phyloP scores from a whole-genome alignment of 2,797 vertebrate species.

The Euphonia xanthogaster region DNA sequence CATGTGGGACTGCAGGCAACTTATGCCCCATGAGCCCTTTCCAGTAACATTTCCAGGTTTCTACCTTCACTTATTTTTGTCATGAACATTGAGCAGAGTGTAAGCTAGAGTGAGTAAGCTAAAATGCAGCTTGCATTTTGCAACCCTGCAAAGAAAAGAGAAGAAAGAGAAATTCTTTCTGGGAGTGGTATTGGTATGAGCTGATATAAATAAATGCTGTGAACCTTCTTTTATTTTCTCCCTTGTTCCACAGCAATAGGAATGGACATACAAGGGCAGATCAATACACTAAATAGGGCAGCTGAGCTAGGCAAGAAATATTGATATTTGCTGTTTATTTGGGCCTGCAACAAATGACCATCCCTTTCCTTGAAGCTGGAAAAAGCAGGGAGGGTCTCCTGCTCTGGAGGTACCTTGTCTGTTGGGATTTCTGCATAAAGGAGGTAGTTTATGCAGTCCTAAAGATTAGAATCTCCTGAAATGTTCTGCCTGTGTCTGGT shows the following conservation, averaged over 20 bases:
- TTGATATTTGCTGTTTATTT: not conserved
- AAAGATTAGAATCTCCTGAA: not conserved
- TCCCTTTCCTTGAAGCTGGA: not conserved
- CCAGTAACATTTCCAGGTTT: not conserved
- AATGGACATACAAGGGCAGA: not conserved
- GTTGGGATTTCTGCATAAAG: not conserved
- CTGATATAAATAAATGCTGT: not conserved
- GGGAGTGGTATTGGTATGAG: not conserved
- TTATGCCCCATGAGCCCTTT: not conserved
- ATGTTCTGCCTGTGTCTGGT: not conserved
- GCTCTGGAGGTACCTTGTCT: not conserved
- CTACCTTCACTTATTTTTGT: not conserved
- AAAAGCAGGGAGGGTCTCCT: not conserved
- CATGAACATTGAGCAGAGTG: not conserved
- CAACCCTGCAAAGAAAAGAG: not conserved
- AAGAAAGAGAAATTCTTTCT: not conserved
- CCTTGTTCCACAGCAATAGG: not conserved
- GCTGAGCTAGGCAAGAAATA: slow-evolving; percentile 17
- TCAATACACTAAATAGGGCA: slow-evolving; percentile 22
- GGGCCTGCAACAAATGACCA: not conserved
- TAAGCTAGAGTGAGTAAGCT: not conserved
- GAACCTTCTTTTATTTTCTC: not conserved
- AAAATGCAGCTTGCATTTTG: not conserved
- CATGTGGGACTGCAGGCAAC: not conserved
- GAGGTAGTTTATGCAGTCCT: not conserved